These are phyloP conservation scores for Drosophila santomea DNA, from an alignment of 1,140 invertebrate species.

Conservation along the genomic window DNA sequence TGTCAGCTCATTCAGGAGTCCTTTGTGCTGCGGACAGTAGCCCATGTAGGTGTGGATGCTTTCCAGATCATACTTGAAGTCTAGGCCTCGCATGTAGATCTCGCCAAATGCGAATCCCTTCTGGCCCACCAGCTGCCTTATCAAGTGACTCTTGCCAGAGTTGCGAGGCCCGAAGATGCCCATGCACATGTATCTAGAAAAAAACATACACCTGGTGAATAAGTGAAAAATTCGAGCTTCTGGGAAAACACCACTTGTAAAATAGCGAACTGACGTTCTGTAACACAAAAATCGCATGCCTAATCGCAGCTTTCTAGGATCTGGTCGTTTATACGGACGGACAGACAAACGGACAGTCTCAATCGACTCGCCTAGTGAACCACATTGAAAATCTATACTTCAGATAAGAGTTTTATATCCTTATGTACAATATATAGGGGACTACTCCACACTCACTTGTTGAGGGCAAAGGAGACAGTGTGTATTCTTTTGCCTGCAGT, in stretches of 20 bases:
- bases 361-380: no score
- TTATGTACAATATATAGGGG: no score
- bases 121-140: conserved; percentile 64
- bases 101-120: conserved; percentile 77
- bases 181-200: conserved; percentile 67
- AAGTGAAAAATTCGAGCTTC: neutral
- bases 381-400: no score
- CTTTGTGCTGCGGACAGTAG: conserved; percentile 66
- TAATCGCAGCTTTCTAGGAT: no score
- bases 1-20: conserved; percentile 49
- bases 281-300: no score
- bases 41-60: conserved; percentile 62
- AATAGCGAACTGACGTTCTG: no score
- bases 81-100: conserved; percentile 66
- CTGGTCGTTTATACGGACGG: no score
- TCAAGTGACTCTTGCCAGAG: conserved; percentile 66
- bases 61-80: conserved; percentile 68
- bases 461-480: conserved; percentile 69
- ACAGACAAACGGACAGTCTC: no score
- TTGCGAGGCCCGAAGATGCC: conserved; percentile 65
- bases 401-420: no score
- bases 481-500: conserved; percentile 35
- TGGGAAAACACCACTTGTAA: no score
- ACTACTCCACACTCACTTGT: conserved; percentile 55
- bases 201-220: neutral